phyloP scores from a whole-genome alignment of 2,113 vertebrate species.

The Ivindomyrus marchei region DNA sequence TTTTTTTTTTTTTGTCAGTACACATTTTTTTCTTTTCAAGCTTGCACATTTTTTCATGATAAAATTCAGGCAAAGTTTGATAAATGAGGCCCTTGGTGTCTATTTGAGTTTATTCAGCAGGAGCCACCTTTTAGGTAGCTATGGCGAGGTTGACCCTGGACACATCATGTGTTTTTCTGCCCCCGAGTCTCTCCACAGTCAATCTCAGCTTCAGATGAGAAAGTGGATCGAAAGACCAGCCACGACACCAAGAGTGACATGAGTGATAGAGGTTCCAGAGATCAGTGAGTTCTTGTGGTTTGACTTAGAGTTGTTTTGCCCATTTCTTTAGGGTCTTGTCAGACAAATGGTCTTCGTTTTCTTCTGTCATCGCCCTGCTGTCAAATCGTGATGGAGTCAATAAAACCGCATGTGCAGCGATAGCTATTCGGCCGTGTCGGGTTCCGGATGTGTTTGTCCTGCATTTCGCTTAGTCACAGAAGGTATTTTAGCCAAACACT shows the following conservation, averaged over 20 bases:
- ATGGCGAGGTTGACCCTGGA: background rate
- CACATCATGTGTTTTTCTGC: background rate
- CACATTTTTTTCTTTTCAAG: background rate
- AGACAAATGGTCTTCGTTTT: constrained; percentile 1
- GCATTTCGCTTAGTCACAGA: background rate
- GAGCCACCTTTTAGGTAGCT: background rate
- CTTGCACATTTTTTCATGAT: background rate
- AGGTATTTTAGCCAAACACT: constrained; percentile 17
- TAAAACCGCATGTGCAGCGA: background rate
- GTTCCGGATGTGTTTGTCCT: background rate
- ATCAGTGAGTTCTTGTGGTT: background rate
- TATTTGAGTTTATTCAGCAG: background rate
- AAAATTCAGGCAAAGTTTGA: background rate
- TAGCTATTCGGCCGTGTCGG: background rate
- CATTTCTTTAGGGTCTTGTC: background rate
- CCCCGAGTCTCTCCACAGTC: background rate
- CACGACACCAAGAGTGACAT: background rate
- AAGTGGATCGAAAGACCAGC: background rate
- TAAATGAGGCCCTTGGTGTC: background rate
- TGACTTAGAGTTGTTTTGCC: background rate
- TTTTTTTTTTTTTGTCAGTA: background rate
- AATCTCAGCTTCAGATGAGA: background rate
- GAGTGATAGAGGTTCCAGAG: background rate
- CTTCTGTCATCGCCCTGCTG: background rate
- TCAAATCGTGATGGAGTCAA: background rate